Evolutionary conservation across 2,888 invertebrate species (phyloP), one percentile per base, ranked within the genome.

Genomic region (Agrotis ipsilon): DNA sequence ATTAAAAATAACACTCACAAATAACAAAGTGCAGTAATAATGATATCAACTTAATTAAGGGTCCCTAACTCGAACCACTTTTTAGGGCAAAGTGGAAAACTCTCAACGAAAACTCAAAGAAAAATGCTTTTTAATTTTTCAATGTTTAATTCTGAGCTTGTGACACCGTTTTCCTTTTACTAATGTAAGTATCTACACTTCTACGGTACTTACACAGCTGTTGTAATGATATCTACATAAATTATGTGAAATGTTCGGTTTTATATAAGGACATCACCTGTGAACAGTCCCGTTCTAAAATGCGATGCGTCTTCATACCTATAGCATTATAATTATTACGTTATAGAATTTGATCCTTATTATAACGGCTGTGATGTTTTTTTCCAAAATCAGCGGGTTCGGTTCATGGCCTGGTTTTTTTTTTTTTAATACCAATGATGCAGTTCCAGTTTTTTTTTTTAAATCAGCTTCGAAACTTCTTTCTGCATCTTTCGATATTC

Each of bases 21-120:
- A 32, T 63, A 68, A 60, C 19, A 68, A 80, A 61, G 65, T 43
- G 58, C 72, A 78, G 55, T 48, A 43, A 79, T 81, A 67, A 76
- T 67, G 55, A 68, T 48, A 49, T 67, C 54, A 54, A 68, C 63
- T 64, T 75, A 75, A 75, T 80, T 48, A 64, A 64, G 68, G 14
- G 63, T 48, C 68, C 45, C 51, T 24, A 55, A 27, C n/a, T 39
- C 7, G 13, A 64, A 52, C 45, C 52, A 74, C 27, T 80, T 74
- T 51, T 58, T n/a, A 73, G 51, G 48, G 11, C 32, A 39, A 79
- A 72, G 43, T 62, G 63, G 63, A 79, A 72, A 75, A 49, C 74
- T 51, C 74, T 74, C 64, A 39, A 70, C 18, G 24, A 16, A 74
- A 74, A 49, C 43, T 57, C 3, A 27, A 62, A 16, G 43, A 59